Evolutionary conservation across 2,113 vertebrate species (phyloP).

Genomic region (Micronycteris hirsuta): DNA sequence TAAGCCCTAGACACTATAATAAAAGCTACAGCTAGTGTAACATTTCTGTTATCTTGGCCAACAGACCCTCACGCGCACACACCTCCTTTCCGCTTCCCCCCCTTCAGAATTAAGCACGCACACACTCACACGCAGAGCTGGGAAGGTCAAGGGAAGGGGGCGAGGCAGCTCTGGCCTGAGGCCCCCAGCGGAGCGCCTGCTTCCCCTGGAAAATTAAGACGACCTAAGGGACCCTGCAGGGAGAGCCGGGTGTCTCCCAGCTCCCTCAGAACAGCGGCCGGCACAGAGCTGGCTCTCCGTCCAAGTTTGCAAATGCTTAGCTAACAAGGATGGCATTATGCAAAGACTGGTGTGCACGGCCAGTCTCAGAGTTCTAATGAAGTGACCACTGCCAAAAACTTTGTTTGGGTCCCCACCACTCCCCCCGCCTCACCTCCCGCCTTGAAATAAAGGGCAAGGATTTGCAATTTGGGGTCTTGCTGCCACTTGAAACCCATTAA

Average conservation of each 20-base stretch:
- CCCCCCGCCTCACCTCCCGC: background rate
- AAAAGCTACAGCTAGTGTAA: conserved; percentile 50
- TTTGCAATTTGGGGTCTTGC: conserved; percentile 71
- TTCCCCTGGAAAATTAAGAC: conserved; percentile 18
- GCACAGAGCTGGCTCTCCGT: conserved; percentile 32
- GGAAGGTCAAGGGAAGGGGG: background rate
- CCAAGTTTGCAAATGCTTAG: conserved; percentile 63
- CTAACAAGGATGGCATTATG: conserved; percentile 70
- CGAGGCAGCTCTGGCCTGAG: background rate
- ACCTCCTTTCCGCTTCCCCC: background rate
- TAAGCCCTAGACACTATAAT: conserved; percentile 65
- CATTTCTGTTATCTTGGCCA: conserved; percentile 54
- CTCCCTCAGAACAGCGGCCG: background rate
- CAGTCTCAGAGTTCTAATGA: conserved; percentile 72
- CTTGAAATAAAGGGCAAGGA: conserved; percentile 71
- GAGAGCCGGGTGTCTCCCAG: background rate
- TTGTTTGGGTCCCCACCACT: conserved; percentile 66
- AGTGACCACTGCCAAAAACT: conserved; percentile 75
- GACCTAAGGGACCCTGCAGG: background rate
- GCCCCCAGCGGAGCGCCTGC: background rate
- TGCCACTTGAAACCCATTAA: conserved; percentile 74
- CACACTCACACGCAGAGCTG: background rate
- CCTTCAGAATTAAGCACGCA: background rate
- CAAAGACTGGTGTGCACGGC: conserved; percentile 22
- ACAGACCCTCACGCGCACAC: conserved; percentile 54